Evolutionary conservation across 2,888 invertebrate species (phyloP), one percentile per base, ranked within the genome.

Genomic region (Ophonus ardosiacus): DNA sequence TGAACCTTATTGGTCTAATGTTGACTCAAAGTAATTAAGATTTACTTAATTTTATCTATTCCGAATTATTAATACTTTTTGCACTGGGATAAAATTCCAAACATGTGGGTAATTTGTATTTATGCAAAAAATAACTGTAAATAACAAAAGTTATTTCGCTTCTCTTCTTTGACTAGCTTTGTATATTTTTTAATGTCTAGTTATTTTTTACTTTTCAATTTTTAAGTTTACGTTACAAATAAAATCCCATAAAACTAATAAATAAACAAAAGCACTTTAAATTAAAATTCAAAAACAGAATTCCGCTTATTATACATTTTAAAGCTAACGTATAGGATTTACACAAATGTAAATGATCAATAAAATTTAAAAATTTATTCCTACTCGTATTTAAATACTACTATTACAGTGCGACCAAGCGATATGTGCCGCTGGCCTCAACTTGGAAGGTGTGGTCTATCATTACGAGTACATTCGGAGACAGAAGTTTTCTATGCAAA

Each of bases 101-200:
- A 65, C 31, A 7, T 31, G 31, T 38, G 65, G 65, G 65, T 31
- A 65, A 31, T 31, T 68, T 68, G 10, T 15, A n/a, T 31, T 38
- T 68, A 68, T 31, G 68, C 68, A 24, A 68, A 68, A 59, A 59
- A 59, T 18, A 59, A 18, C 59, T 63, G 63, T 63, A 63, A 61
- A 7, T 17, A 68, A 68, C 68, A 68, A 15, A 68, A 68, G 31
- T 68, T 68, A 31, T 68, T 38, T 38, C 68, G 68, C 68, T 31
- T 76, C 40, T 71, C 71, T 51, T 76, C 76, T 76, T 51, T 76
- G 76, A 76, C 76, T 76, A 76, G 76, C 76, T 76, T 76, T 43
- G 43, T 76, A 76, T 76, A 76, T 43, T 76, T 76, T 76, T 76
- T 51, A 43, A 76, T 18, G 56, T 76, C 76, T 76, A 76, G 56